These are phyloP conservation scores for Neofelis nebulosa DNA, from an alignment of 2,113 vertebrate genomes.

Conservation along the genomic window DNA sequence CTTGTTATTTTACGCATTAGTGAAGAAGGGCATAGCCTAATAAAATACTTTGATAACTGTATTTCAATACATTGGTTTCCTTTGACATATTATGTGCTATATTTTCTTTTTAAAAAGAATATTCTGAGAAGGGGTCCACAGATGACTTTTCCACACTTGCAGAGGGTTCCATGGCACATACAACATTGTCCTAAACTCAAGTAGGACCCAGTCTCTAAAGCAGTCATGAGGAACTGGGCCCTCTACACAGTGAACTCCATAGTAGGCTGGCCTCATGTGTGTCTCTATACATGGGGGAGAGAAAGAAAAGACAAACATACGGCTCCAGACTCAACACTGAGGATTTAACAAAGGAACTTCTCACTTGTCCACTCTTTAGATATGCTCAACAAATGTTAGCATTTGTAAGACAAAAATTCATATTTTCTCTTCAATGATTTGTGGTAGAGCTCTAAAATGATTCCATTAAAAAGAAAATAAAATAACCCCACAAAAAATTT, in stretches of 20 bases:
- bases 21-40: background rate
- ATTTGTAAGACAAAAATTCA: constrained; percentile 11
- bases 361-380: background rate
- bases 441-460: background rate
- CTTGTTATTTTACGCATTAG: constrained; percentile 3
- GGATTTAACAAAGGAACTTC: background rate
- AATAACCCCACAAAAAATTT: background rate
- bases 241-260: background rate
- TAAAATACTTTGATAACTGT: background rate
- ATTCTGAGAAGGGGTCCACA: background rate
- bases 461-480: constrained; percentile 28
- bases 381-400: constrained; percentile 1
- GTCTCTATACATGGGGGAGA: background rate
- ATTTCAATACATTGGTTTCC: constrained; percentile 6
- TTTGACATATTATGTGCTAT: background rate
- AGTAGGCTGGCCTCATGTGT: too few relatives aligned
- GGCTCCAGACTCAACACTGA: background rate
- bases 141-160: background rate
- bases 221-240: background rate
- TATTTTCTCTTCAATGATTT: constrained; percentile 33
- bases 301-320: background rate
- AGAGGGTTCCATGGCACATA: background rate
- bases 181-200: background rate
- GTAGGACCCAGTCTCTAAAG: background rate
- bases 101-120: constrained; percentile 17